A percentile compares a stretch with the other conserved stretches of the same genome.
Evolutionary conservation across 2,113 vertebrate genomes (phyloP).

Genomic region (Podarcis cretensis): DNA sequence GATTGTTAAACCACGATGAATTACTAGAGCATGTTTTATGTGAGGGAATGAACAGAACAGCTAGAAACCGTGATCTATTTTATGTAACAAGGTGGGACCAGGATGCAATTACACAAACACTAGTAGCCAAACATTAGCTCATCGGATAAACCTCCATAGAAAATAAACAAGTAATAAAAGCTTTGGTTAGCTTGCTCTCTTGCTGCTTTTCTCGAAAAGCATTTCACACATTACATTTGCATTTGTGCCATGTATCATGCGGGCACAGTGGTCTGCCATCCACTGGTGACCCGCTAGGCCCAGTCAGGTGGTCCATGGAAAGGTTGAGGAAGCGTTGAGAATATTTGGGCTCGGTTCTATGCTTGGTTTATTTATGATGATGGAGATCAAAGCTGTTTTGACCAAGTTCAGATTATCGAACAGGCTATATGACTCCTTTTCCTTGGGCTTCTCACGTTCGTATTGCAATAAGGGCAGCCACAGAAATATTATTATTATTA

Average conservation of each 20-base stretch:
- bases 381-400: background rate
- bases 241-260: background rate
- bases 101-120: constrained; percentile 35
- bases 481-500: no score
- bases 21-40: constrained; percentile 47
- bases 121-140: constrained; percentile 62
- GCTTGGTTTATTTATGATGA: background rate
- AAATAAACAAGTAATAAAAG: constrained; percentile 40
- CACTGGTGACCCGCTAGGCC: background rate
- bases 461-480: no score
- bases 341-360: background rate
- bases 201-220: background rate
- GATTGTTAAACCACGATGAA: no score
- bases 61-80: constrained; percentile 46
- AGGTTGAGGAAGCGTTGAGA: background rate
- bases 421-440: background rate
- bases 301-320: background rate
- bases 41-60: constrained; percentile 39
- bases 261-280: no score
- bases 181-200: background rate
- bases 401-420: background rate
- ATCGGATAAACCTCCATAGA: constrained; percentile 45
- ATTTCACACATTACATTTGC: background rate
- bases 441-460: no score
- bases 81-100: constrained; percentile 56